Evolutionary conservation across 2,113 vertebrate genomes (phyloP), one percentile per base, ranked within the genome.

Genomic region (Thalassoma bifasciatum): DNA sequence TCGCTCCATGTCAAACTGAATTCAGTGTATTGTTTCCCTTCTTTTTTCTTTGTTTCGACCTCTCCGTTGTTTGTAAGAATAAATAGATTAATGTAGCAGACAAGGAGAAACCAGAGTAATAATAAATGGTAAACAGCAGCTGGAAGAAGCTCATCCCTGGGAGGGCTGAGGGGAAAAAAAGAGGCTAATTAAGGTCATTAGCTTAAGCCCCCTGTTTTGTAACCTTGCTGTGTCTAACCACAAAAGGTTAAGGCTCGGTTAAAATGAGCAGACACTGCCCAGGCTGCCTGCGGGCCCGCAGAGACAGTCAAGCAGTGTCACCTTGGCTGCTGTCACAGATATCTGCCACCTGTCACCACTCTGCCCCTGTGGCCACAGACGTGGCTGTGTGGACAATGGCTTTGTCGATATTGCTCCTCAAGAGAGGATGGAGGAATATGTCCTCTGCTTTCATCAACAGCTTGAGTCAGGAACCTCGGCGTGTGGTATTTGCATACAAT

Each of bases 401-500:
- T 82, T 65, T 79, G 84, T 88, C 86, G 56, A 88, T 80, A 73
- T 47, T 80, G 66, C 76, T 75, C 80, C 77, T 72, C 52, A 40
- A 82, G 80, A 66, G 81, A 68, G 34, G 72, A 78, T 44, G 46
- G 68, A 72, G 76, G 75, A 75, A 77, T 65, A 23, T 81, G 86
- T 87, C 89, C 90, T 90, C 71, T 81, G 84, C 87, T 80, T 83
- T 83, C 82, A 82, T 83, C 86, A 84, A 84, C 86, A 83, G 84
- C 85, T 86, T 66, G 73, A 81, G 71, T 81, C 84, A 84, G 86
- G 85, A 85, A 88, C 76, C 61, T 66, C n/a, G 0, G 71, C 40
- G 65, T 51, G 58, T 44, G 0, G 53, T 70, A 91, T 93, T 92
- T 87, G 72, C 92, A 92, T 92, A 84, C 76, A 69, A 90, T 92